Evolutionary conservation across 2,113 vertebrate species (phyloP).

Genomic region (Melanerpes aurifrons): DNA sequence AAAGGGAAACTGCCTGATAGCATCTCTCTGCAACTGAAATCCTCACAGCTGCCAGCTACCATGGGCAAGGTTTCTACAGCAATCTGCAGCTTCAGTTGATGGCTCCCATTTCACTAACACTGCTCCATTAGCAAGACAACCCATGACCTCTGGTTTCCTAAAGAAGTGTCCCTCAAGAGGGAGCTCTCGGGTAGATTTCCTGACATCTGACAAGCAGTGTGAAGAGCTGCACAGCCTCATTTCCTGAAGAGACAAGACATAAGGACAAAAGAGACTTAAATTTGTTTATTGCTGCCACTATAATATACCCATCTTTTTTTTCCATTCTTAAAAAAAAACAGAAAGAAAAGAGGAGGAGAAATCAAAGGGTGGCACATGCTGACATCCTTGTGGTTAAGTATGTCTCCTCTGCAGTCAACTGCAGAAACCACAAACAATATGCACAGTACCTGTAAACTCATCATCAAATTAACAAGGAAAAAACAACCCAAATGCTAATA

Average conservation of each 20-base stretch:
- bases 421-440: slow-evolving; percentile 5
- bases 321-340: not conserved
- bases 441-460: not conserved
- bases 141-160: not conserved
- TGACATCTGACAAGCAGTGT: not conserved
- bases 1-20: not conserved
- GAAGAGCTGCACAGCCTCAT: not conserved
- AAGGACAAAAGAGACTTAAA: not conserved
- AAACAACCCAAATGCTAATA: not conserved
- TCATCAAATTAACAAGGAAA: not conserved
- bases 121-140: not conserved
- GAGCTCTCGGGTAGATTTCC: not conserved
- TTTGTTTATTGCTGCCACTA: not conserved
- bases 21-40: not conserved
- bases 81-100: not conserved
- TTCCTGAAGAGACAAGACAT: not conserved
- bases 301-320: not conserved
- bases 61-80: not conserved
- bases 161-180: not conserved
- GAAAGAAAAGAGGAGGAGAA: not conserved
- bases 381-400: not conserved
- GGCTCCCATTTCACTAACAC: not conserved
- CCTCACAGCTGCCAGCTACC: not conserved
- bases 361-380: not conserved
- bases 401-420: not conserved